Conservation (phyloP, 2,888 invertebrate genomes). For the Charanyca ferruginea region DNA sequence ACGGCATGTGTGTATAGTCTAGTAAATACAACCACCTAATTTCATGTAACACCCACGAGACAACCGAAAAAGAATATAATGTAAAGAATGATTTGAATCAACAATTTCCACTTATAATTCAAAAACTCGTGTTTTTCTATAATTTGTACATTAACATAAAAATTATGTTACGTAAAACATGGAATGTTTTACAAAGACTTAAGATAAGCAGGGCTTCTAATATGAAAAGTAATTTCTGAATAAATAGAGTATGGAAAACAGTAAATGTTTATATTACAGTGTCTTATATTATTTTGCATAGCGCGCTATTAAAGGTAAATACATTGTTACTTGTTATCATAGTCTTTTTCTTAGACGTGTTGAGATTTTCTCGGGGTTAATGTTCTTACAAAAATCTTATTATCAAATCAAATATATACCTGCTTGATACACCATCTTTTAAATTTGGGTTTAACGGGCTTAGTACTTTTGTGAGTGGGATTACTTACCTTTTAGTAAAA, state of each 20-base stretch:
- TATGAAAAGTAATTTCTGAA: slow-evolving; percentile 23
- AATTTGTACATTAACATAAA: slow-evolving; percentile 48
- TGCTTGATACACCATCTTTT: not conserved
- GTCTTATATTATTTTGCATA: slow-evolving; percentile 16
- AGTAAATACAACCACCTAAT: slow-evolving; percentile 15
- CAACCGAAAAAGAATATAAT: slow-evolving; percentile 3
- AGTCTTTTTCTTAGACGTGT: not conserved
- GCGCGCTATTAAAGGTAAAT: slow-evolving; percentile 24
- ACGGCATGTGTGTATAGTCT: too few relatives aligned
- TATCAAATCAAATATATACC: not conserved
- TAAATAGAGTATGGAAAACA: slow-evolving; percentile 28
- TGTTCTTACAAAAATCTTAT: not conserved
- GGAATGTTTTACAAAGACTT: slow-evolving; percentile 21
- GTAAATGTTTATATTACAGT: slow-evolving; percentile 22
- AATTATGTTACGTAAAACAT: slow-evolving; percentile 43
- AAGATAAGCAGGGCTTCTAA: not conserved
- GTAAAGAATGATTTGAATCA: slow-evolving; percentile 29
- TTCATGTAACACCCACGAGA: slow-evolving; percentile 24
- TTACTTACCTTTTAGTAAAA: not conserved
- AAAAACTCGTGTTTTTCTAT: slow-evolving; percentile 35
- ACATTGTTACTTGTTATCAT: slow-evolving; percentile 1
- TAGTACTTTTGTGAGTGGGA: not conserved
- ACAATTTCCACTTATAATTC: slow-evolving; percentile 29
- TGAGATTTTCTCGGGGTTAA: not conserved
- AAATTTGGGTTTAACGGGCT: not conserved